phyloP scores from a whole-genome alignment of 2,113 vertebrate species.

The Cynopterus brachyotis region DNA sequence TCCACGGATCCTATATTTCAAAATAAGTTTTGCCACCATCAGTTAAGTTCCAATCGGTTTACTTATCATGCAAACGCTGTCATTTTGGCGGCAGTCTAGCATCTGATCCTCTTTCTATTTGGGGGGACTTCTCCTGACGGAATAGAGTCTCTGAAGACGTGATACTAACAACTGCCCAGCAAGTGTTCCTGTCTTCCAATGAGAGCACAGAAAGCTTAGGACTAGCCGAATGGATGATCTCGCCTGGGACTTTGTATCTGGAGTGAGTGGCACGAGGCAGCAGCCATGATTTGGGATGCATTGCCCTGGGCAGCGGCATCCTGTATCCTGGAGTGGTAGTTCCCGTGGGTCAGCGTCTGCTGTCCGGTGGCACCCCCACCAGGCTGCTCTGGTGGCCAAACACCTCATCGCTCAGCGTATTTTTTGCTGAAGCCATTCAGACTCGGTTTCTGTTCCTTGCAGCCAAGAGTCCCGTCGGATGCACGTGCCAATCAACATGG shows the following conservation, averaged over 20 bases:
- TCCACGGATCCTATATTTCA: neutral
- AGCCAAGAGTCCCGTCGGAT: neutral
- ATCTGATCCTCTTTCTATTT: neutral
- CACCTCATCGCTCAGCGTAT: accelerated
- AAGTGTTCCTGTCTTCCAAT: neutral
- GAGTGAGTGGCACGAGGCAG: neutral
- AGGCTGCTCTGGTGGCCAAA: neutral
- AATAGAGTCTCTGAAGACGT: neutral
- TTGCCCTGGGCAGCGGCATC: too few species aligned
- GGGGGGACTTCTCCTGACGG: neutral
- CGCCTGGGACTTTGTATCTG: neutral
- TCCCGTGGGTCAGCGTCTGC: neutral
- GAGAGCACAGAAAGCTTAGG: neutral
- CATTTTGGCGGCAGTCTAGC: neutral
- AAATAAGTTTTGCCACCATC: neutral
- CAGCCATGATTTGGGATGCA: neutral
- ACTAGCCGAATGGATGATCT: neutral
- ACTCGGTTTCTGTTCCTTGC: neutral
- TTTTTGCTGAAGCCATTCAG: neutral
- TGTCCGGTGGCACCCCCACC: accelerated
- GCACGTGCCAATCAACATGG: neutral
- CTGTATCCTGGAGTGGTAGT: neutral
- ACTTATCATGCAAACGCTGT: neutral
- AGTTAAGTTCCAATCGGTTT: neutral
- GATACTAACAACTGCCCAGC: neutral